A percentile compares a stretch with the other conserved stretches of the same genome.
phyloP scores from a whole-genome alignment of 2,888 invertebrate genomes.

The Hirtodrosophila histrioides region DNA sequence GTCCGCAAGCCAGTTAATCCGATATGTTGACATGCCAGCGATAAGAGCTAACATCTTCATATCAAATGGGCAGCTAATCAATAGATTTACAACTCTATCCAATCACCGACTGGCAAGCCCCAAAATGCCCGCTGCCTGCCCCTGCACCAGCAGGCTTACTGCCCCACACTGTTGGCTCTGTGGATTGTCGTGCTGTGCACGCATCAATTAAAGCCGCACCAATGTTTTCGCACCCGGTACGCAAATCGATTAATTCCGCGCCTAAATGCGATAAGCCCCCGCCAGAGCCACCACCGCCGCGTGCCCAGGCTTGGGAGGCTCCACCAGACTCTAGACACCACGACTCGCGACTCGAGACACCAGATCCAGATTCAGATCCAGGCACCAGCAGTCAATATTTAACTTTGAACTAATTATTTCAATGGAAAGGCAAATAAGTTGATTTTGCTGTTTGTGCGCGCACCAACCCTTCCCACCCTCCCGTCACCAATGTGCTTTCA shows the following conservation, averaged over 20 bases:
- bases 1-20: constrained; percentile 24
- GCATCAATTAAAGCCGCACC: constrained; percentile 82
- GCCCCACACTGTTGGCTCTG: neutral
- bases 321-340: no score
- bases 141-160: neutral
- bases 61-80: constrained; percentile 41
- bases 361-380: no score
- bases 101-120: constrained; percentile 34
- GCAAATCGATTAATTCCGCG: constrained; percentile 79
- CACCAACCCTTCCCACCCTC: neutral
- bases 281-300: neutral
- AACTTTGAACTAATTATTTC: constrained; percentile 83
- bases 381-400: constrained; percentile 73
- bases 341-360: no score
- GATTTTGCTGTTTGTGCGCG: constrained; percentile 55
- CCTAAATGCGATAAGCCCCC: constrained; percentile 76
- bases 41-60: constrained; percentile 25
- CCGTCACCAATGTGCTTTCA: neutral
- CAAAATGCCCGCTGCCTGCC: no score
- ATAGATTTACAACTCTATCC: constrained; percentile 59
- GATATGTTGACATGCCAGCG: constrained; percentile 39
- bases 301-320: no score
- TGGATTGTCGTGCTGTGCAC: constrained; percentile 65
- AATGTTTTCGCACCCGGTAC: constrained; percentile 83
- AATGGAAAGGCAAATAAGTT: constrained; percentile 81